Base-by-base conservation (phyloP, 2,113 vertebrate species). In the Corythornis madagascariensis region DNA sequence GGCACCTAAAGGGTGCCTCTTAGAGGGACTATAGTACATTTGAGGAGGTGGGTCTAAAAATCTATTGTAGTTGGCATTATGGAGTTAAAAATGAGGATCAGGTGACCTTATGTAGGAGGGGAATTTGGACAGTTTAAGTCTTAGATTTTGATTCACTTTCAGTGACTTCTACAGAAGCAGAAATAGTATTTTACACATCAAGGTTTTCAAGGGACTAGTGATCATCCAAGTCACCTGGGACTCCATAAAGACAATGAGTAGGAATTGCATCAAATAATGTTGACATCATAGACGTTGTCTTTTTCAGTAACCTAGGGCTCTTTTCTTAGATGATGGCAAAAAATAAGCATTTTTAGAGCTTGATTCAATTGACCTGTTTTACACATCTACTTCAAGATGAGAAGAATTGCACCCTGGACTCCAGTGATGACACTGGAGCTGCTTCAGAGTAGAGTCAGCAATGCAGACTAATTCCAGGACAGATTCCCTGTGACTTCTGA, bases 61-160 rank as follows among this genome's bases (percentile, higher is more conserved):
- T 26, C 11, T 20, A 1, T 8, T 5, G 0, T 40, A 16, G 75
- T 53, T 40, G 13, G 26, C 4, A 61, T 11, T 1, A 17, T 22
- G 63, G 7, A 31, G 20, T 72, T 87, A 69, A 75, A 89, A 87
- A 19, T 7, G 1, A 6, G 53, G 64, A n/a, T 76, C 13, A 5
- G 7, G 22, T 53, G 40, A 60, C 18, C 14, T 33, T 26, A 47
- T 9, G 16, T 18, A 59, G 53, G 45, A 75, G 16, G 16, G 25
- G 22, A 53, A 67, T 1, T 1, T 48, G 5, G 4, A 20, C 15
- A 9, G n/a, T 47, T 83, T 13, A 40, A 35, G 3, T 52, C 38
- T 35, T 40, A 31, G 26, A 29, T 13, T 6, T 61, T 2, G 6
- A 22, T 83, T 73, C 4, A 24, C 59, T 88, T 76, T 24, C 31